Conservation (phyloP, 2,888 invertebrate genomes). For the Osedax frankpressi region DNA sequence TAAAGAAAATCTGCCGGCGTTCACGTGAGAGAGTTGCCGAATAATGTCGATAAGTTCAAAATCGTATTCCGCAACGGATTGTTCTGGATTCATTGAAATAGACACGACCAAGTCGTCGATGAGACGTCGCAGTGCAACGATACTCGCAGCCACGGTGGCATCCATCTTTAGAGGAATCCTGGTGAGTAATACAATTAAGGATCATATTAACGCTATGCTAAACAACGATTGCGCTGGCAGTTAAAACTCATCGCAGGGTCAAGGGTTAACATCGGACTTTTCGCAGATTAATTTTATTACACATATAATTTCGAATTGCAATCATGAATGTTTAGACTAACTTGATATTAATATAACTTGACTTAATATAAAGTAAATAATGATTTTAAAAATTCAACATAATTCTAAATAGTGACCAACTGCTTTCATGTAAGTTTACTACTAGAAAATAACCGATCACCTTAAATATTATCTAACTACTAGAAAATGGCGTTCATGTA, state of each 20-base stretch:
- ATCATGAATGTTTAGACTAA: neutral
- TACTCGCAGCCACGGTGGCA: conserved; percentile 61
- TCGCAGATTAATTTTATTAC: neutral
- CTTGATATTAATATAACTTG: neutral
- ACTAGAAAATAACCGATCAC: too few species aligned
- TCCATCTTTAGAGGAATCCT: conserved; percentile 75
- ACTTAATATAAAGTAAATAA: neutral
- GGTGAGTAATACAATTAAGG: neutral
- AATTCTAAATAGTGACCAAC: too few species aligned
- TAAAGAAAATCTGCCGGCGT: conserved; percentile 51
- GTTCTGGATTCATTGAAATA: conserved; percentile 66
- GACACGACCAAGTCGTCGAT: conserved; percentile 70
- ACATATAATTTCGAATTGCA: neutral
- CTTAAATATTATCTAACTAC: neutral
- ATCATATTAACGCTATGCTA: neutral
- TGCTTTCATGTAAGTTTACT: too few species aligned
- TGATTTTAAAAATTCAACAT: too few species aligned
- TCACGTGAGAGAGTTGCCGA: conserved; percentile 61
- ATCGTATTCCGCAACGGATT: conserved; percentile 58
- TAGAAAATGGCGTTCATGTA: neutral
- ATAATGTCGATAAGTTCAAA: conserved; percentile 57
- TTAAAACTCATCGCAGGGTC: neutral
- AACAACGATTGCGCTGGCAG: neutral
- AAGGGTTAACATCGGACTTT: neutral
- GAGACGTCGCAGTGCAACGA: conserved; percentile 75